Conservation (phyloP, 2,888 invertebrate species). For the Bombylius major region DNA sequence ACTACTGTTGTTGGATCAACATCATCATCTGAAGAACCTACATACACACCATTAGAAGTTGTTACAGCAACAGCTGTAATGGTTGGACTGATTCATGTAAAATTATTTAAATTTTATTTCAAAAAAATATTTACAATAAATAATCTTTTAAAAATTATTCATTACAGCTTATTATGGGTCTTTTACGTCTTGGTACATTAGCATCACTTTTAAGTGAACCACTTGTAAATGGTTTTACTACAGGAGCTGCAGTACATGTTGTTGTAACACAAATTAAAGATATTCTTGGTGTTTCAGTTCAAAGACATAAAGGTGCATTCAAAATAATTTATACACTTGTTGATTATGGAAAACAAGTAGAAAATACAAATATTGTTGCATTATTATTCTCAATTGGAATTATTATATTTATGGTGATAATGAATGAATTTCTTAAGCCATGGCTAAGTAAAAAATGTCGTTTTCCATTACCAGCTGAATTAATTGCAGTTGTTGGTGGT, state of each 20-base stretch:
- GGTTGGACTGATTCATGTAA: constrained; percentile 58
- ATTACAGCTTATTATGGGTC: constrained; percentile 48
- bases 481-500: constrained; percentile 55
- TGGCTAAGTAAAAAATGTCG: constrained; percentile 44
- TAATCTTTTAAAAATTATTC: constrained; percentile 1
- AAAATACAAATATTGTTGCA: constrained; percentile 46
- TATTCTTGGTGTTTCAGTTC: constrained; percentile 44
- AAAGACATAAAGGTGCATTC: constrained; percentile 46
- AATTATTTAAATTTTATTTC: background rate
- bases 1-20: background rate
- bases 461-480: constrained; percentile 63
- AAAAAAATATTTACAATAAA: background rate
- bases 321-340: constrained; percentile 45
- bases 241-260: constrained; percentile 59
- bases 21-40: background rate
- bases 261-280: constrained; percentile 54
- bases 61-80: constrained; percentile 61
- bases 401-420: constrained; percentile 45
- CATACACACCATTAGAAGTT: constrained; percentile 49
- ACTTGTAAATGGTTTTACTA: constrained; percentile 59
- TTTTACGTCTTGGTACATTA: constrained; percentile 46
- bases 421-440: constrained; percentile 53
- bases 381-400: constrained; percentile 48
- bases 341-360: constrained; percentile 44
- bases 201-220: constrained; percentile 50